Conservation (phyloP, 2,888 invertebrate species). For the Tridacna crocea region DNA sequence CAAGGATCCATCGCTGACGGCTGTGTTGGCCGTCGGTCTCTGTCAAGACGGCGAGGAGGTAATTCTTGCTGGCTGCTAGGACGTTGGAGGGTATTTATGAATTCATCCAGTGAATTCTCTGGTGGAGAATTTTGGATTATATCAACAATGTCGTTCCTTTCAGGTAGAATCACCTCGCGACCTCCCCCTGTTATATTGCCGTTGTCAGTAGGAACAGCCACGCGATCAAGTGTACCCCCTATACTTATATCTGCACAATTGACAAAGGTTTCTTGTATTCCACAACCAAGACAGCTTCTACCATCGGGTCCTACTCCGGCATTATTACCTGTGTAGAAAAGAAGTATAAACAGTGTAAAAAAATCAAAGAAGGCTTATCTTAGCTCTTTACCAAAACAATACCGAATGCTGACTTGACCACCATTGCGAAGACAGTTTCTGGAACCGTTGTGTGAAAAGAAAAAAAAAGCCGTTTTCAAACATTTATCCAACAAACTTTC, state of each 20-base stretch:
- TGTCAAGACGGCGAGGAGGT: not conserved
- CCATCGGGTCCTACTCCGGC: slow-evolving; percentile 58
- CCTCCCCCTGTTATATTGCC: not conserved
- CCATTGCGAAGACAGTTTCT: too few species aligned
- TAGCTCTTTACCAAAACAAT: too few species aligned
- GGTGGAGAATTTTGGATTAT: slow-evolving; percentile 22
- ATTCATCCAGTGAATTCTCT: not conserved
- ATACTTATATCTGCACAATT: slow-evolving; percentile 71
- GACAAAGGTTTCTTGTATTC: slow-evolving; percentile 68
- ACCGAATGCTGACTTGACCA: too few species aligned
- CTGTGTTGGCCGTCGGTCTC: not conserved
- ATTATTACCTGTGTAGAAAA: slow-evolving; percentile 60
- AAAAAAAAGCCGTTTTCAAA: too few species aligned
- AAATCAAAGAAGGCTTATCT: too few species aligned
- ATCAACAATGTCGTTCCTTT: not conserved
- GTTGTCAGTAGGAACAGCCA: slow-evolving; percentile 29
- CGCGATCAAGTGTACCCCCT: slow-evolving; percentile 41
- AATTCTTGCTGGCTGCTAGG: not conserved
- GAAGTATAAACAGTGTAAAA: not conserved
- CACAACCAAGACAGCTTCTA: slow-evolving; percentile 63
- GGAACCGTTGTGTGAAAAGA: too few species aligned
- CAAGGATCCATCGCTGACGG: not conserved
- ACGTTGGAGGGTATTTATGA: not conserved
- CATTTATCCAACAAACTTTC: too few species aligned
- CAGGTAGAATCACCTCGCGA: slow-evolving; percentile 25